Evolutionary conservation across 2,888 invertebrate genomes (phyloP).

Genomic region (Sialis fuliginosa): DNA sequence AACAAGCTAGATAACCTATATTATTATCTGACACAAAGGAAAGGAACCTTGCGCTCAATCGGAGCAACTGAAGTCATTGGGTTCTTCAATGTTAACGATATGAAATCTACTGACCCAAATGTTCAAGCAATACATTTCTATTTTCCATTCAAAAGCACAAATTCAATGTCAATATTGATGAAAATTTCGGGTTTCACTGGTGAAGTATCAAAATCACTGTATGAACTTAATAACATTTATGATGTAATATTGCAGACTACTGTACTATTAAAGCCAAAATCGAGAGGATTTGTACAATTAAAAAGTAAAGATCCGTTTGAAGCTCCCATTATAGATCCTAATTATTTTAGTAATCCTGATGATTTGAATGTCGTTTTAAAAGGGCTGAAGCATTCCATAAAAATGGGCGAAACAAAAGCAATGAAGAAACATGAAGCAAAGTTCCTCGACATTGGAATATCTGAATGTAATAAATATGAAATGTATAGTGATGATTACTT

Average conservation of each 20-base stretch:
- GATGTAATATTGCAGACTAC: constrained; percentile 6
- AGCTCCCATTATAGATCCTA: constrained; percentile 16
- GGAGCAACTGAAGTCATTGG: constrained; percentile 28
- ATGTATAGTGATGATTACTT: constrained; percentile 30
- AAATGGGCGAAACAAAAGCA: constrained; percentile 27
- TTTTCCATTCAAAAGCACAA: constrained; percentile 17
- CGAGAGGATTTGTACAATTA: constrained; percentile 14
- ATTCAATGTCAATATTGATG: constrained; percentile 15
- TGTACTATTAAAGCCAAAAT: constrained; percentile 16
- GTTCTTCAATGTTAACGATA: constrained; percentile 29
- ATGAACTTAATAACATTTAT: constrained; percentile 8
- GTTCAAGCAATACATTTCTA: constrained; percentile 28
- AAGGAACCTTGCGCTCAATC: constrained; percentile 26
- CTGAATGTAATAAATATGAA: constrained; percentile 25
- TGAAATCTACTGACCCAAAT: constrained; percentile 27
- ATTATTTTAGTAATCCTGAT: constrained; percentile 13
- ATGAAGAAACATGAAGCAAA: constrained; percentile 37
- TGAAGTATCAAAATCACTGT: constrained; percentile 7
- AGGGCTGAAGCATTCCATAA: constrained; percentile 27
- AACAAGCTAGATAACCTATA: constrained; percentile 18
- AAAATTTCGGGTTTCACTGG: constrained; percentile 18
- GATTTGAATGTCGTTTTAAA: constrained; percentile 42
- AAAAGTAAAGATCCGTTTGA: constrained; percentile 15
- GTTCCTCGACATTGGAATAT: constrained; percentile 30
- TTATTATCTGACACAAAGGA: constrained; percentile 29